A percentile compares a stretch with the other conserved stretches of the same genome.
Evolutionary conservation across 2,888 invertebrate genomes (phyloP).

Genomic region (Allacma fusca): DNA sequence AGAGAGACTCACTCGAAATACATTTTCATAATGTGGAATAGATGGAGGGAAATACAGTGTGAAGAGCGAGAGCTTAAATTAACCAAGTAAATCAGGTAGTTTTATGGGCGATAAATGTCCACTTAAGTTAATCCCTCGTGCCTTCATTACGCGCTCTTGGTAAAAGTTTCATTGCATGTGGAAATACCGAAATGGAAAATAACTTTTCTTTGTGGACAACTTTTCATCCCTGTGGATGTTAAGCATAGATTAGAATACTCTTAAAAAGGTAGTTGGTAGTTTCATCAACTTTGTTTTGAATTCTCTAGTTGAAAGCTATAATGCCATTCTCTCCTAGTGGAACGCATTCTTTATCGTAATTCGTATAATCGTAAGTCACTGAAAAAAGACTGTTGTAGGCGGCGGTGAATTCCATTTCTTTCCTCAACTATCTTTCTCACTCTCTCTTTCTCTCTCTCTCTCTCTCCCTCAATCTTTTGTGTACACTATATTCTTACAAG

Average conservation of each 20-base stretch:
- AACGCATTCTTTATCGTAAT: conserved; percentile 16
- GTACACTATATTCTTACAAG: too few species aligned
- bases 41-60: conserved; percentile 41
- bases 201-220: conserved; percentile 37
- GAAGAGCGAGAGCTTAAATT: conserved; percentile 41
- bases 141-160: conserved; percentile 33
- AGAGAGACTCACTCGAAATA: conserved; percentile 16
- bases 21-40: conserved; percentile 37
- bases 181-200: conserved; percentile 36
- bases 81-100: conserved; percentile 44
- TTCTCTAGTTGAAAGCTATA: conserved; percentile 31
- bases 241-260: conserved; percentile 27
- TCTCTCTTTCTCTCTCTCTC: too few species aligned
- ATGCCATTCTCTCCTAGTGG: conserved; percentile 18
- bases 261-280: conserved; percentile 26
- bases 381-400: not conserved
- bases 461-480: too few species aligned
- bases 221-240: conserved; percentile 35
- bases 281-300: conserved; percentile 34
- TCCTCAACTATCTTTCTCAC: conserved; percentile 4
- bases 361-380: conserved; percentile 16
- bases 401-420: not conserved
- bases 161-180: conserved; percentile 37
- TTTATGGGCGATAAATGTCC: conserved; percentile 43
- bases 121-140: conserved; percentile 38